Base-by-base conservation (phyloP, 1,140 invertebrate species). In the Aphidius ervi region DNA sequence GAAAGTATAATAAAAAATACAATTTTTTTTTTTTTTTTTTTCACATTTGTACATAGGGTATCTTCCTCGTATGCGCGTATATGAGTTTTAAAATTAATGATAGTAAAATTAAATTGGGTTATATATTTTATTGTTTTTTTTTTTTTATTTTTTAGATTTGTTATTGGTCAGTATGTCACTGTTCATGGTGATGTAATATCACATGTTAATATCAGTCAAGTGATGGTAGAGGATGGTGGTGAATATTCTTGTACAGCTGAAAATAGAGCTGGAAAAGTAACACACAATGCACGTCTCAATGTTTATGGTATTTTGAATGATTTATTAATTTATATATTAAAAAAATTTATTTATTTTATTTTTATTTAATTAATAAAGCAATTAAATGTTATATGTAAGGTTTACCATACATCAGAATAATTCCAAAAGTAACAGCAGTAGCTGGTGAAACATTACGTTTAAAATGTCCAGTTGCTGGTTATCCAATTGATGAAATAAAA, bases 391-490 rank as follows among this genome's bases (percentile, higher is more conserved):
- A 20, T n/a, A 16, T 56, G 56, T 62, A 70, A 93, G 92, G 92
- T 70, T 83, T 90, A 65, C 92, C 92, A 0, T 92, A 90, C 71
- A 91, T 95, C 49, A 82, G 91, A 48, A 81, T 87, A 9, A 92
- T 94, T 74, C 86, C 87, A 2, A 92, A 93, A 75, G 85, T 94
- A 50, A 93, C 91, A 37, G 92, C 90, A 1, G 89, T 94, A 5
- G 90, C 92, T 1, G 91, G 91, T 42, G 87, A 92, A 73, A 85
- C 84, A 53, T 80, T 94, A 55, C 83, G 86, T 49, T 79, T 95
- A 16, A 88, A 90, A 70, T 95, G 93, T 79, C 92, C 92, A 6
- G 92, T 93, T 0, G 90, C 90, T 5, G 90, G 92, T 4, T 93
- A 91, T 74, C 92, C 92, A 6, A 89, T 94, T 60, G 86, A 89